phyloP scores from a whole-genome alignment of 2,888 invertebrate genomes.

The Leptinotarsa juncta region DNA sequence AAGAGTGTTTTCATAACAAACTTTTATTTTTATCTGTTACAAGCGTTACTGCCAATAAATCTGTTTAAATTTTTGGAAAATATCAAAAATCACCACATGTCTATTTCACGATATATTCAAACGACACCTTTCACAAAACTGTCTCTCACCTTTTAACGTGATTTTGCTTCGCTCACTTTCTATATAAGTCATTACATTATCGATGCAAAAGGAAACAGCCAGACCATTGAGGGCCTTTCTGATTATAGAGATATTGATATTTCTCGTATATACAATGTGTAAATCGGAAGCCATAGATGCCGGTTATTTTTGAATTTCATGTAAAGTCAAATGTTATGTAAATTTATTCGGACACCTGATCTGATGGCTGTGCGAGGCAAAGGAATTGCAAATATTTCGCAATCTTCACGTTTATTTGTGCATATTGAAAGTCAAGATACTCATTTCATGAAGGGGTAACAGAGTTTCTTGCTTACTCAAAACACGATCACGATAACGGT shows the following conservation, averaged over 20 bases:
- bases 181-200: slow-evolving; percentile 1
- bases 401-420: slow-evolving; percentile 28
- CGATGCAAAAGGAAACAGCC: slow-evolving; percentile 4
- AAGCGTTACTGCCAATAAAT: too few species aligned
- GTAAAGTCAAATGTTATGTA: slow-evolving; percentile 30
- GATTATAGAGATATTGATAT: slow-evolving; percentile 24
- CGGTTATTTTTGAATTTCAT: slow-evolving; percentile 13
- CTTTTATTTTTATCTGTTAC: too few species aligned
- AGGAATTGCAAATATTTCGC: slow-evolving; percentile 33
- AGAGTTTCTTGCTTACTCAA: neutral
- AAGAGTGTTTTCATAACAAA: too few species aligned
- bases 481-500: neutral
- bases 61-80: too few species aligned
- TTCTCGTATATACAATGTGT: slow-evolving; percentile 5
- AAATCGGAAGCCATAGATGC: slow-evolving; percentile 15
- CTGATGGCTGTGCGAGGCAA: slow-evolving; percentile 26
- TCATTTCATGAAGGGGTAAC: slow-evolving; percentile 7
- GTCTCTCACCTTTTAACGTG: neutral
- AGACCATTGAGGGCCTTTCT: slow-evolving; percentile 10
- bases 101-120: too few species aligned
- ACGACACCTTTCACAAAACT: too few species aligned
- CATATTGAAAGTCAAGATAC: slow-evolving; percentile 14
- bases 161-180: neutral
- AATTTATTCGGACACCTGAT: slow-evolving; percentile 42
- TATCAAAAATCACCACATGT: too few species aligned